Conservation (phyloP, 2,888 invertebrate species). For the Calephelis perditalis region DNA sequence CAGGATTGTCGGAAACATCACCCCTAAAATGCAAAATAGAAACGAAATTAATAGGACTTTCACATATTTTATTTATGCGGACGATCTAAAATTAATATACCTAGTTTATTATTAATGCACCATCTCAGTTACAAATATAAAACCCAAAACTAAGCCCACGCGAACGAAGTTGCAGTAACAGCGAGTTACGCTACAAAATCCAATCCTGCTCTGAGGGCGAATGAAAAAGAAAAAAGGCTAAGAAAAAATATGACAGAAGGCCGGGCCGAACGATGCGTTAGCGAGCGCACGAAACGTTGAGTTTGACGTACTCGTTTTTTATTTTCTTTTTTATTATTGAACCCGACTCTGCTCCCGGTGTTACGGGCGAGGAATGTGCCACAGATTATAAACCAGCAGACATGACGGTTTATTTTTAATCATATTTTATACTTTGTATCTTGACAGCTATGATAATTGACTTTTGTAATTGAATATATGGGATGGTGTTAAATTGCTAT, state of each 20-base stretch:
- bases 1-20: too few species aligned
- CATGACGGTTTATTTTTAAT: conserved; percentile 41
- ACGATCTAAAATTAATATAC: too few species aligned
- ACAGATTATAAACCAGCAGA: conserved; percentile 53
- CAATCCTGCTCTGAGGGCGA: conserved; percentile 29
- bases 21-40: too few species aligned
- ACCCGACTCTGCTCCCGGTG: conserved; percentile 72
- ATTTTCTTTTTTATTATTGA: conserved; percentile 73
- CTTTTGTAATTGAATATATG: conserved; percentile 30
- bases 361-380: conserved; percentile 74
- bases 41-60: too few species aligned
- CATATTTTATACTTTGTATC: conserved; percentile 28
- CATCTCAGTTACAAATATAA: too few species aligned
- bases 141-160: too few species aligned
- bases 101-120: too few species aligned
- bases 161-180: too few species aligned
- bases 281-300: conserved; percentile 55
- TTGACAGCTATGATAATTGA: conserved; percentile 30
- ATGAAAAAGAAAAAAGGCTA: conserved; percentile 31
- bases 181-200: too few species aligned
- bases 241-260: conserved; percentile 46
- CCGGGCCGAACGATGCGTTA: conserved; percentile 39
- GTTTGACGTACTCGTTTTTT: conserved; percentile 72
- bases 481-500: conserved; percentile 18
- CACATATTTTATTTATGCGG: too few species aligned